A percentile compares a stretch with the other conserved stretches of the same genome.
These are phyloP conservation scores for Salticus scenicus DNA, from an alignment of 2,888 invertebrate species.

Conservation along the genomic window DNA sequence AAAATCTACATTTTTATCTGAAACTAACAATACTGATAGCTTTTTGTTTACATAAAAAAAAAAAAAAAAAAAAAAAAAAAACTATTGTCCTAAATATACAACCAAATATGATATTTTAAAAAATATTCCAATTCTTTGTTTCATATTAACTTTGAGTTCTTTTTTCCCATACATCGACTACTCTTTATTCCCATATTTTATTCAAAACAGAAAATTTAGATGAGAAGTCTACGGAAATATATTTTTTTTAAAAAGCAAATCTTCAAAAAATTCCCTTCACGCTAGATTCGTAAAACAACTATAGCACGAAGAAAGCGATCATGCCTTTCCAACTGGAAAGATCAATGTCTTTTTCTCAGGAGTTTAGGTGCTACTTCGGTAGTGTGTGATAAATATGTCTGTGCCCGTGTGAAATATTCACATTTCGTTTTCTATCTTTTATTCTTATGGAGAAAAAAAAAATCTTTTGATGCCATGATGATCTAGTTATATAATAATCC, in stretches of 20 bases:
- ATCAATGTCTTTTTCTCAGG: conserved; percentile 26
- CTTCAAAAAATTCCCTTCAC: not conserved
- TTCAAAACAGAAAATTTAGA: too few species aligned
- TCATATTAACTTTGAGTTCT: too few species aligned
- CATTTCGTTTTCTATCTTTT: not conserved
- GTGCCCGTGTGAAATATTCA: not conserved
- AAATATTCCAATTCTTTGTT: too few species aligned
- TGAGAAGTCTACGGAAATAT: not conserved
- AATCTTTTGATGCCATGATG: not conserved
- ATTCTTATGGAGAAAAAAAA: not conserved
- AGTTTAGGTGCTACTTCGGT: not conserved
- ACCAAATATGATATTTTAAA: too few species aligned
- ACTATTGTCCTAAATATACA: too few species aligned
- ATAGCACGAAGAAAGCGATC: conserved; percentile 7
- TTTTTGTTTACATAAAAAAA: too few species aligned
- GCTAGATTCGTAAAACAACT: not conserved
- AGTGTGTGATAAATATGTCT: conserved; percentile 21
- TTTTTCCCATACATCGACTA: too few species aligned
- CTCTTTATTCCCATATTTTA: too few species aligned
- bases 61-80: too few species aligned
- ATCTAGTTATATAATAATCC: conserved; percentile 15
- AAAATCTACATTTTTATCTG: too few species aligned
- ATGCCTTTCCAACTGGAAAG: conserved; percentile 24
- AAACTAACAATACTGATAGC: too few species aligned
- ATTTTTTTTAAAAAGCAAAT: not conserved